Conservation (phyloP, 2,113 vertebrate species). For the Paramormyrops kingsleyae region DNA sequence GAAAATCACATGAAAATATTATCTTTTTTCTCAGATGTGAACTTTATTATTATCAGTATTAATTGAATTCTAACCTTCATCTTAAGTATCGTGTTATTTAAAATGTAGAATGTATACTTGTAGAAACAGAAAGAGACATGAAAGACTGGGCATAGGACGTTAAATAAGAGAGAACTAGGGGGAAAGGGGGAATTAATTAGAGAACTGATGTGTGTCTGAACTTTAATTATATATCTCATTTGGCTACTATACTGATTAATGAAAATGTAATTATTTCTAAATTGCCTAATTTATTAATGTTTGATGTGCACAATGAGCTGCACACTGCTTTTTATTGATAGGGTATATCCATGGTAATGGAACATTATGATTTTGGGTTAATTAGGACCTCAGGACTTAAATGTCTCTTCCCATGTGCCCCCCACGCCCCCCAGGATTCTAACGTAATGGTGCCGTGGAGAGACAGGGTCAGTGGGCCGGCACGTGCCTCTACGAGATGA, state of each 20-base stretch:
- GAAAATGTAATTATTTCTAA: not conserved
- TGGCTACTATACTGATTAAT: not conserved
- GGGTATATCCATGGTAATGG: not conserved
- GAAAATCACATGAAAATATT: not conserved
- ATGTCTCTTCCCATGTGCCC: not conserved
- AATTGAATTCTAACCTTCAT: not conserved
- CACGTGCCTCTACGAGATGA: too few relatives aligned
- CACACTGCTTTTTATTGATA: constrained; percentile 7
- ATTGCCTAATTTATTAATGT: constrained; percentile 15
- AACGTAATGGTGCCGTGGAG: not conserved
- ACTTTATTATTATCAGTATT: not conserved
- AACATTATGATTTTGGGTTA: not conserved
- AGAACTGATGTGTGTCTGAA: constrained; percentile 5
- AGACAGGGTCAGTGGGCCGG: not conserved
- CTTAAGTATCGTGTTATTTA: not conserved
- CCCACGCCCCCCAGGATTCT: not conserved
- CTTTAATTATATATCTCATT: constrained; percentile 16
- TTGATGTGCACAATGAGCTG: not conserved
- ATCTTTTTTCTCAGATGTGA: not conserved
- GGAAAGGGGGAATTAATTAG: not conserved
- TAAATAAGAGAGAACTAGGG: not conserved
- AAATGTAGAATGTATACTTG: not conserved
- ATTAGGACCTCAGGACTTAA: not conserved
- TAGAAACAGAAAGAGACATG: not conserved
- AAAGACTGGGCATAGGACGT: not conserved